These are phyloP conservation scores for Mythimna ferrago DNA, from an alignment of 2,888 invertebrate genomes.

Conservation along the genomic window DNA sequence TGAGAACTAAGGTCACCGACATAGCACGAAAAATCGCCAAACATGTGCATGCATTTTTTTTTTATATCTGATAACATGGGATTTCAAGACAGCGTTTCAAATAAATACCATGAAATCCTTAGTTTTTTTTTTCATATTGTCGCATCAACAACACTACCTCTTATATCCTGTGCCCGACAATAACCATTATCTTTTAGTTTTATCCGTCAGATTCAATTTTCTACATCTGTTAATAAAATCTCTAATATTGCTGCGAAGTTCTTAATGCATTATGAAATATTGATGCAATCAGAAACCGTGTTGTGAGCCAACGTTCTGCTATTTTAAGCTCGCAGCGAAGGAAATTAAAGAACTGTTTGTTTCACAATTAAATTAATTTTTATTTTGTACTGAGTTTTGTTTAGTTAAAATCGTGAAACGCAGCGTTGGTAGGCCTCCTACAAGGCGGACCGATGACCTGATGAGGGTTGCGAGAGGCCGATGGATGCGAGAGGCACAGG, in stretches of 20 bases:
- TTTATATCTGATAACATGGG: no score
- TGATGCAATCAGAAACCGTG: slow-evolving; percentile 20
- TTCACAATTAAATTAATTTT: neutral
- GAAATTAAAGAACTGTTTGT: slow-evolving; percentile 16
- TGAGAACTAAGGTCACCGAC: no score
- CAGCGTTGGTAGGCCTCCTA: no score
- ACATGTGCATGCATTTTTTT: no score
- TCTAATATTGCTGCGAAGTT: slow-evolving; percentile 11
- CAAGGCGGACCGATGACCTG: no score
- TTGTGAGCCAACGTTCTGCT: neutral
- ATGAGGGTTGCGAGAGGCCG: no score
- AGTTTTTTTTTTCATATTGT: neutral
- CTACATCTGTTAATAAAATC: slow-evolving; percentile 44
- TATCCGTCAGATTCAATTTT: slow-evolving; percentile 46
- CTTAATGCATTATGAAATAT: slow-evolving; percentile 30
- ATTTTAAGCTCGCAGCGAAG: neutral
- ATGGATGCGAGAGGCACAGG: no score
- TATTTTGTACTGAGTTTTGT: slow-evolving; percentile 6
- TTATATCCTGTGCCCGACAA: slow-evolving; percentile 38
- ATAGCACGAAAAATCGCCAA: no score
- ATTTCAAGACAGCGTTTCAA: neutral
- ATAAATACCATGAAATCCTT: neutral
- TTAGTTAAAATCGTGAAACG: neutral
- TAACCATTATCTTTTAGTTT: slow-evolving; percentile 16
- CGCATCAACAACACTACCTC: neutral